Evolutionary conservation across 1,140 invertebrate genomes (phyloP), one percentile per base, ranked within the genome.

Genomic region (Euwallacea fornicatus): DNA sequence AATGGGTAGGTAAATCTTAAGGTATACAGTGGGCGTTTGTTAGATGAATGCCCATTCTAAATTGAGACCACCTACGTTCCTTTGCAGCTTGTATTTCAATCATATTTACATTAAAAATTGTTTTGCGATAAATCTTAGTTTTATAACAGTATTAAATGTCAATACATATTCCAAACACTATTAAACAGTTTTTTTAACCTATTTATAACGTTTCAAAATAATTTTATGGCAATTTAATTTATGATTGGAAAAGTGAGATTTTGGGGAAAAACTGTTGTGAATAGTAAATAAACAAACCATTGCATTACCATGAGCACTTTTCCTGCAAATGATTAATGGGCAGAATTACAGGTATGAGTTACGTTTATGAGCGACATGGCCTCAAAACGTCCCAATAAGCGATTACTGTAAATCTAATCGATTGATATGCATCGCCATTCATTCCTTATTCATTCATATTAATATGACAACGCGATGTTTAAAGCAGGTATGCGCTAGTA

Each of bases 391-490:
- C 41, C 61, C 42, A 11, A 64, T 43, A 58, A 70, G 54, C 47
- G 21, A 64, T 70, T 70, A 70, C 69, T 41, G 69, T 70, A 64
- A 70, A 47, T 62, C 42, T 9, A 58, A 50, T 47, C 41, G 7
- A 42, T 64, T 70, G 15, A 65, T 56, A 64, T 65, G 53, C 69
- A 59, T 16, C 42, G 43, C 62, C 69, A 70, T 65, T 65, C 69
- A 42, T 44, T 64, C 50, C 33, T 58, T 46, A 66, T 72, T 72
- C 73, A 74, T 74, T 74, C 66, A 74, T 74, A 74, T 74, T 74
- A 72, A 74, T 74, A 74, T 72, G 65, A 69, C 73, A 69, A 47
- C 44, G 67, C 54, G 65, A 69, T 62, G 66, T 74, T 68, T 53
- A 69, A 69, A 44, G 46, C 64, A 69, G 68, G 71, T 71, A 74